Conservation (phyloP, 2,113 vertebrate genomes). For the Eupsittula cactorum region DNA sequence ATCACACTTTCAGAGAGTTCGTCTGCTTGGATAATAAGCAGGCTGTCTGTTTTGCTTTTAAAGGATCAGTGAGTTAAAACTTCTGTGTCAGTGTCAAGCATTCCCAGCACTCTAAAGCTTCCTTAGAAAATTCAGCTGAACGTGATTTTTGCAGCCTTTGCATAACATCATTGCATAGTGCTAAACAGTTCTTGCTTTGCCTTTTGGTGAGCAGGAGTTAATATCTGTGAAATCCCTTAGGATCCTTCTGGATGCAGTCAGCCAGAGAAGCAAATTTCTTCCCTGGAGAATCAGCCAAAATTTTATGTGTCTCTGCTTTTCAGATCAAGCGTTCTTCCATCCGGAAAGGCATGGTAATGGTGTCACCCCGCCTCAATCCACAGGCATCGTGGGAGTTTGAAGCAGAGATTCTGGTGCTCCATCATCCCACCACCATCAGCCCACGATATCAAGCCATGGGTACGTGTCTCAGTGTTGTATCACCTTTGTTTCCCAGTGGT, state of each 20-base stretch:
- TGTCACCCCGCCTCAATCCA: constrained; percentile 91
- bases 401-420: constrained; percentile 95
- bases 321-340: constrained; percentile 98
- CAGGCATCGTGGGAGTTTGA: constrained; percentile 99
- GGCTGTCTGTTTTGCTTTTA: neutral
- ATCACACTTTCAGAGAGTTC: neutral
- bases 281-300: neutral
- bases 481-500: neutral
- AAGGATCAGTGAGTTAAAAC: neutral
- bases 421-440: constrained; percentile 97
- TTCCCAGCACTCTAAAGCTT: neutral
- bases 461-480: constrained; percentile 62
- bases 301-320: neutral
- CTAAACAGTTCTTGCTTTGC: neutral
- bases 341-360: constrained; percentile 99
- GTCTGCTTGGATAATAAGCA: neutral
- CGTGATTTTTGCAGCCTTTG: neutral
- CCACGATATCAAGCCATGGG: constrained; percentile 98
- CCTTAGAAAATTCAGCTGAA: neutral
- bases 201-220: neutral
- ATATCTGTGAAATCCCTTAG: neutral
- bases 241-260: neutral
- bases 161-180: neutral
- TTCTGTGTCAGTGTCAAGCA: neutral
- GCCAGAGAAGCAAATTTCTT: neutral